A percentile compares a stretch with the other conserved stretches of the same genome.
Evolutionary conservation across 30 jellyfish, hydroid and myxozoan genomes (phyloP).

Genomic region (Haliclystus octoradiatus): DNA sequence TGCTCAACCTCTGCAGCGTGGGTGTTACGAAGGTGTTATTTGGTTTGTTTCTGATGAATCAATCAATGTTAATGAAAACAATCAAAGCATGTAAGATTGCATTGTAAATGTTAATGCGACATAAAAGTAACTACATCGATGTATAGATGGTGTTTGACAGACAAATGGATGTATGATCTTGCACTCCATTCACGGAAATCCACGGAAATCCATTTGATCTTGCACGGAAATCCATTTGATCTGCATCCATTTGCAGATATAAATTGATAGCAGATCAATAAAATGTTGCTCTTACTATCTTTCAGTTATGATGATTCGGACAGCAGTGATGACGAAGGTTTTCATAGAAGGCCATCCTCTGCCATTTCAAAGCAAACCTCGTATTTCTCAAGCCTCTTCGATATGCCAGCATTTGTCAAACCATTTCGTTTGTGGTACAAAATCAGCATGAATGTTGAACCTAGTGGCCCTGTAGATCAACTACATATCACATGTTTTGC

Average conservation of each 20-base stretch:
- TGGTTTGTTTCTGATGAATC: conserved; percentile 74
- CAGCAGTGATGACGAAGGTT: background rate
- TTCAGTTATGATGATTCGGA: too few relatives aligned
- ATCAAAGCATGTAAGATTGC: conserved; percentile 28
- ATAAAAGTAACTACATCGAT: too few relatives aligned
- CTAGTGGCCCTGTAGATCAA: conserved; percentile 47
- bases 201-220: too few relatives aligned
- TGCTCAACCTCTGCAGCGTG: conserved; percentile 72
- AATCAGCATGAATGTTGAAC: conserved; percentile 31
- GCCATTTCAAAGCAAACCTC: conserved; percentile 5
- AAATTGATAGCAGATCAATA: too few relatives aligned
- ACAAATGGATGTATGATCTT: too few relatives aligned
- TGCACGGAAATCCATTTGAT: too few relatives aligned
- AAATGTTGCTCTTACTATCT: too few relatives aligned
- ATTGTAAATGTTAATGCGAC: background rate
- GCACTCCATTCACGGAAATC: too few relatives aligned
- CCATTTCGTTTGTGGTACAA: conserved; percentile 90
- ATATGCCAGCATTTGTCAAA: conserved; percentile 16
- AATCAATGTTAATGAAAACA: conserved; percentile 16
- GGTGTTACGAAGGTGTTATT: conserved; percentile 60
- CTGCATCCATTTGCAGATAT: too few relatives aligned
- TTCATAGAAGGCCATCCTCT: conserved; percentile 3
- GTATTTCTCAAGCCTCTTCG: conserved; percentile 27
- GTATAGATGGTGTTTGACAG: too few relatives aligned
- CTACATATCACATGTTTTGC: conserved; percentile 47